Evolutionary conservation across 2,113 vertebrate species (phyloP).

Genomic region (Hippocampus guttulatus): DNA sequence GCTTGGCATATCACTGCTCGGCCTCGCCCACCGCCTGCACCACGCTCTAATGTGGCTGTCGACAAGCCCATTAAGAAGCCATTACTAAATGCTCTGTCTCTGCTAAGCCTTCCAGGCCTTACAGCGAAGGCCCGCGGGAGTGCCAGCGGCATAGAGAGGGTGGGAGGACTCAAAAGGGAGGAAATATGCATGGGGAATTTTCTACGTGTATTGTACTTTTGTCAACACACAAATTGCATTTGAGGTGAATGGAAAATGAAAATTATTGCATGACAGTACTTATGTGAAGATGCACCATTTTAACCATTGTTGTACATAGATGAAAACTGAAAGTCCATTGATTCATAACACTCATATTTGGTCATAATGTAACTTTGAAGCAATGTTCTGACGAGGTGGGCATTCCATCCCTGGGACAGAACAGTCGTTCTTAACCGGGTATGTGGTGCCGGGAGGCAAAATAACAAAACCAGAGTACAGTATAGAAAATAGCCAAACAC

Average conservation of each 20-base stretch:
- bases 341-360: not conserved
- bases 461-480: too few species aligned
- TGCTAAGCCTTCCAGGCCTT: slow-evolving; percentile 60
- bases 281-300: not conserved
- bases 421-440: too few species aligned
- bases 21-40: slow-evolving; percentile 62
- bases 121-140: slow-evolving; percentile 55
- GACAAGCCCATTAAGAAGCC: slow-evolving; percentile 73
- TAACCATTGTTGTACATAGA: not conserved
- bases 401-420: too few species aligned
- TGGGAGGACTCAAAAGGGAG: slow-evolving; percentile 8
- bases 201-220: not conserved
- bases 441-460: too few species aligned
- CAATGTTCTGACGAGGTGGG: too few species aligned
- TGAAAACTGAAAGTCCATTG: not conserved
- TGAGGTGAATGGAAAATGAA: not conserved
- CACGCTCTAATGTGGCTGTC: slow-evolving; percentile 71
- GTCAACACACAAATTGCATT: not conserved
- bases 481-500: too few species aligned
- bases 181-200: not conserved
- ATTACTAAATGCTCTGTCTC: slow-evolving; percentile 72
- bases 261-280: not conserved
- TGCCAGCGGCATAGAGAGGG: slow-evolving; percentile 36
- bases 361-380: too few species aligned
- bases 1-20: slow-evolving; percentile 67